These are phyloP conservation scores for Turritopsis dohrnii DNA, from an alignment of 30 jellyfish, hydroid and myxozoan genomes.

Conservation along the genomic window DNA sequence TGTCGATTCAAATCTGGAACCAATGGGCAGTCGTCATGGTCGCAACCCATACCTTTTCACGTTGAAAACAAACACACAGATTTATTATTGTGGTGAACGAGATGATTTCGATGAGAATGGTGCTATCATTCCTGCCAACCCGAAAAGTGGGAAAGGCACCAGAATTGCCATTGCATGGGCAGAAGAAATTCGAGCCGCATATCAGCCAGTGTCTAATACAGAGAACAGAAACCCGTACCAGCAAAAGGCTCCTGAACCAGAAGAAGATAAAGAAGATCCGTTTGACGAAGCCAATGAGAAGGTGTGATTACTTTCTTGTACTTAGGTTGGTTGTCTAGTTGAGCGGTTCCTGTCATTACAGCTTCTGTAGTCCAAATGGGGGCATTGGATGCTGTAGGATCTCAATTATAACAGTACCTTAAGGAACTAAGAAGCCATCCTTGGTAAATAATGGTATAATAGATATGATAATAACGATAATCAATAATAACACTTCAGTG, in stretches of 20 bases:
- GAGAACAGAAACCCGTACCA: background rate
- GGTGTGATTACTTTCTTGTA: too few species aligned
- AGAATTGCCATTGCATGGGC: conserved; percentile 97
- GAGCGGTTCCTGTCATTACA: too few species aligned
- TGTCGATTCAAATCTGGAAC: conserved; percentile 86
- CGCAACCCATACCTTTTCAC: conserved; percentile 93
- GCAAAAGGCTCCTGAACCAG: background rate
- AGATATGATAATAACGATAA: too few species aligned
- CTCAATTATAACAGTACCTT: too few species aligned
- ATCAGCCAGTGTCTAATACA: conserved; percentile 73
- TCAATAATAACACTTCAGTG: too few species aligned
- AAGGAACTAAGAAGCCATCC: too few species aligned
- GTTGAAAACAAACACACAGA: conserved; percentile 53
- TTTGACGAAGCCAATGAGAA: conserved; percentile 9
- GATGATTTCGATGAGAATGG: conserved; percentile 82
- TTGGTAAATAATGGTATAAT: too few species aligned
- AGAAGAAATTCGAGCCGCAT: conserved; percentile 75
- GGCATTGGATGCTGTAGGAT: too few species aligned
- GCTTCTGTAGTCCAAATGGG: too few species aligned
- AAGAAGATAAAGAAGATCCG: conserved; percentile 19
- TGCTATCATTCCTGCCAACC: conserved; percentile 78
- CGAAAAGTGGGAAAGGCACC: conserved; percentile 90
- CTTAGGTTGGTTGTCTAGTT: too few species aligned
- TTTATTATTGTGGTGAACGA: conserved; percentile 90
- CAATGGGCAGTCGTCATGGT: conserved; percentile 76